Evolutionary conservation across 2,113 vertebrate species (phyloP), one percentile per base, ranked within the genome.

Genomic region (Scomber japonicus): DNA sequence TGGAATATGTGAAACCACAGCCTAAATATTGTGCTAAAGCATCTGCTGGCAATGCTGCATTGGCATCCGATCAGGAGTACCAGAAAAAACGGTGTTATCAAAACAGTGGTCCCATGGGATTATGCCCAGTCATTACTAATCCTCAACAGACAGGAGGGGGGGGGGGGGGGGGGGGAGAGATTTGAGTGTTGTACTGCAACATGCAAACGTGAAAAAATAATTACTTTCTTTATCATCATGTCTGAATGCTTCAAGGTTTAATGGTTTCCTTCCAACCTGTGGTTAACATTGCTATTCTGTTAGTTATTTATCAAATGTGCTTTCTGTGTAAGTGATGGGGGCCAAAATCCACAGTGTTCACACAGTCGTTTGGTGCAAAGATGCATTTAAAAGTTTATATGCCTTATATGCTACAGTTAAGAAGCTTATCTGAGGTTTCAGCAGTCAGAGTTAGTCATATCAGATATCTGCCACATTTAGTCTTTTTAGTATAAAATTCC

Each of bases 21-120:
- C 84, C 69, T 80, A 81, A 90, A 92, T 86, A 56, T 86, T 79
- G 77, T 84, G 46, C 77, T 71, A 73, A 82, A 62, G 48, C 84
- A 80, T 88, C 81, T 91, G 87, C 73, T 84, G 71, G 78, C 63
- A 78, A 71, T 80, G 80, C 70, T 12, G 53, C 76, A 4, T 27
- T 73, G 67, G 85, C 87, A 75, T 72, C 71, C 65, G 30, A 60
- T 85, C 75, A 69, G 63, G 54, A 87, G 78, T 80, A 69, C 55
- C 72, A 75, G 70, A 59, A 73, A 86, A 82, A 83, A 69, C n/a
- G 35, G 70, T 74, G 78, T 72, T 86, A 81, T 88, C 71, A 89
- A 84, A 90, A 90, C 72, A 82, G 69, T 16, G 19, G 24, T 71
- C 72, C 35, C n/a, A 46, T 27, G 46, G 78, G 67, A 82, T 80